A percentile compares a stretch with the other conserved stretches of the same genome.
phyloP scores from a whole-genome alignment of 1,140 invertebrate genomes.

The Rhopalosiphum padi region DNA sequence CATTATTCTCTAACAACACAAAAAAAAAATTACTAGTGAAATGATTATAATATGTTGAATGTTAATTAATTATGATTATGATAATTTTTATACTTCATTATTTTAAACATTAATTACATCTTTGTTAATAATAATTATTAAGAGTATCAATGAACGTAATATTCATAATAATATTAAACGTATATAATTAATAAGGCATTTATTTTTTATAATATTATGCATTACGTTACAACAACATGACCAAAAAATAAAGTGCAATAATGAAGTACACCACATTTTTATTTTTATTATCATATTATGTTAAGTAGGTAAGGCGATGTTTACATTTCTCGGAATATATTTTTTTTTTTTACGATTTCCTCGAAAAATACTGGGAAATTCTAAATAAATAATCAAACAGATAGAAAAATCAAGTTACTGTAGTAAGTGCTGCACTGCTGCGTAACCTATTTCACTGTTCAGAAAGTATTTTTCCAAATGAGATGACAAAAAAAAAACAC shows the following conservation, averaged over 20 bases:
- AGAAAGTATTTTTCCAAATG: neutral
- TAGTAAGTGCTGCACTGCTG: neutral
- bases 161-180: neutral
- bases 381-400: neutral
- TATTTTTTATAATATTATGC: neutral
- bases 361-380: neutral
- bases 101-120: neutral
- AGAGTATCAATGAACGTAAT: neutral
- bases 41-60: neutral
- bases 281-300: neutral
- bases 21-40: neutral
- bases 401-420: neutral
- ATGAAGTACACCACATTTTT: neutral
- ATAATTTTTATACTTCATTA: constrained; percentile 5
- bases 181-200: neutral
- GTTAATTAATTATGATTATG: constrained; percentile 8
- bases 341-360: neutral
- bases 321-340: neutral
- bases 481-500: neutral
- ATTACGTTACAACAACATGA: neutral
- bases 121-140: neutral
- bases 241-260: neutral
- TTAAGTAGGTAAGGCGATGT: neutral
- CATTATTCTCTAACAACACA: neutral
- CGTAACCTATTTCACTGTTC: neutral